A percentile compares a stretch with the other conserved stretches of the same genome.
Conservation (phyloP, 1,140 invertebrate species). For the Ruditapes philippinarum region DNA sequence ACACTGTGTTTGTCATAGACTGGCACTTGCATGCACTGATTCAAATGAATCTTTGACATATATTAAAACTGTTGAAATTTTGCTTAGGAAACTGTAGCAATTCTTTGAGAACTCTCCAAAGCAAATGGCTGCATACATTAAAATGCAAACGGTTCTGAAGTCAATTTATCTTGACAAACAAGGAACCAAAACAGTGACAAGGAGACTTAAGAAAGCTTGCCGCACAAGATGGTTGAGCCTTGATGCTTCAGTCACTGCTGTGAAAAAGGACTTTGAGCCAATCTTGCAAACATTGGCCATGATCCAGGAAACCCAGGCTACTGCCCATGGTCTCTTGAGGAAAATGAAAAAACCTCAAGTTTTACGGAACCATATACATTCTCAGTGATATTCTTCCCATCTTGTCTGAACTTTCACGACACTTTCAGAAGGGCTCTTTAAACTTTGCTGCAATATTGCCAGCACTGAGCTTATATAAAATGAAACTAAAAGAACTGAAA, state of each 20-base stretch:
- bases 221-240: slow-evolving; percentile 66
- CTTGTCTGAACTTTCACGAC: slow-evolving; percentile 16
- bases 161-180: not conserved
- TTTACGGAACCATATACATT: slow-evolving; percentile 51
- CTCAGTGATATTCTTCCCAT: slow-evolving; percentile 18
- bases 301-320: slow-evolving; percentile 29
- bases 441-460: slow-evolving; percentile 15
- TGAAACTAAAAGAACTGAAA: slow-evolving; percentile 16
- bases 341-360: slow-evolving; percentile 52
- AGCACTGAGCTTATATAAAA: not conserved
- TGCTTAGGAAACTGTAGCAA: slow-evolving; percentile 59
- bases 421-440: slow-evolving; percentile 21
- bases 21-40: slow-evolving; percentile 64
- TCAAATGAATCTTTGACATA: slow-evolving; percentile 55
- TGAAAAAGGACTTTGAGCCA: slow-evolving; percentile 34
- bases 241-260: slow-evolving; percentile 48
- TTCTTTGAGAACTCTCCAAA: slow-evolving; percentile 70
- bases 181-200: not conserved
- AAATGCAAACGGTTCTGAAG: slow-evolving; percentile 45
- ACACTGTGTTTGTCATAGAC: slow-evolving; percentile 65
- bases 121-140: slow-evolving; percentile 54
- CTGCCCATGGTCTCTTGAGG: slow-evolving; percentile 63
- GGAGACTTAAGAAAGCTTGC: slow-evolving; percentile 66
- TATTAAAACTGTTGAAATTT: slow-evolving; percentile 60
- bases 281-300: slow-evolving; percentile 14